These are phyloP conservation scores for Polypedilum vanderplanki DNA, from an alignment of 1,140 invertebrate genomes.

Conservation along the genomic window DNA sequence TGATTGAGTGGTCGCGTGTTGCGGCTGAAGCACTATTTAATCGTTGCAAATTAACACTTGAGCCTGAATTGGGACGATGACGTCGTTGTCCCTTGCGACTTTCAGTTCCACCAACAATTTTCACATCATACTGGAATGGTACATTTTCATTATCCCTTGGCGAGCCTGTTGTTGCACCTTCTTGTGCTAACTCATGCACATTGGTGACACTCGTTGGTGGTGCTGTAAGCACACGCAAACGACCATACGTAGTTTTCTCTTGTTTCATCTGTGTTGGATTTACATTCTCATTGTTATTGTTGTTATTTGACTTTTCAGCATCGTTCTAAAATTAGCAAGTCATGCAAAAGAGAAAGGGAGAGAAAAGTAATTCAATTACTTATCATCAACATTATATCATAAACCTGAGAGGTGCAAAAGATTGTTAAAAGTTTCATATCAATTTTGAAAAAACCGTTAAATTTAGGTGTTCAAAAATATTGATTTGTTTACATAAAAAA, in stretches of 20 bases:
- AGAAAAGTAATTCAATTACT: background rate
- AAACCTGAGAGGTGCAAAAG: no score
- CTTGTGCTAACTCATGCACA: constrained; percentile 47
- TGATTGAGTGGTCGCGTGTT: constrained; percentile 53
- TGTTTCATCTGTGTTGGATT: constrained; percentile 2
- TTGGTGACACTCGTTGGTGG: constrained; percentile 51
- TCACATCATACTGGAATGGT: constrained; percentile 30
- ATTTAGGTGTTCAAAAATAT: no score
- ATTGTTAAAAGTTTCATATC: no score
- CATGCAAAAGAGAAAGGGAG: no score
- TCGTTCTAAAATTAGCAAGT: background rate
- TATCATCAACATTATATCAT: background rate
- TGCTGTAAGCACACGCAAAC: constrained; percentile 54
- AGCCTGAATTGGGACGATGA: constrained; percentile 30
- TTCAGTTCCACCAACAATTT: constrained; percentile 33
- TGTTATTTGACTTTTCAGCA: constrained; percentile 15
- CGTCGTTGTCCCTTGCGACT: constrained; percentile 33
- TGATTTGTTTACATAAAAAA: no score
- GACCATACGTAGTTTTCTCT: constrained; percentile 49
- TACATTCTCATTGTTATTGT: constrained; percentile 12
- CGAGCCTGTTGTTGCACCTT: constrained; percentile 37
- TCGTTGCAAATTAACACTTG: constrained; percentile 14
- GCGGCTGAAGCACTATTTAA: constrained; percentile 31
- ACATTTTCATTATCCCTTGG: constrained; percentile 30
- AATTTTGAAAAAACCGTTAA: no score